phyloP scores from a whole-genome alignment of 2,113 vertebrate genomes.

The Nibea albiflora region DNA sequence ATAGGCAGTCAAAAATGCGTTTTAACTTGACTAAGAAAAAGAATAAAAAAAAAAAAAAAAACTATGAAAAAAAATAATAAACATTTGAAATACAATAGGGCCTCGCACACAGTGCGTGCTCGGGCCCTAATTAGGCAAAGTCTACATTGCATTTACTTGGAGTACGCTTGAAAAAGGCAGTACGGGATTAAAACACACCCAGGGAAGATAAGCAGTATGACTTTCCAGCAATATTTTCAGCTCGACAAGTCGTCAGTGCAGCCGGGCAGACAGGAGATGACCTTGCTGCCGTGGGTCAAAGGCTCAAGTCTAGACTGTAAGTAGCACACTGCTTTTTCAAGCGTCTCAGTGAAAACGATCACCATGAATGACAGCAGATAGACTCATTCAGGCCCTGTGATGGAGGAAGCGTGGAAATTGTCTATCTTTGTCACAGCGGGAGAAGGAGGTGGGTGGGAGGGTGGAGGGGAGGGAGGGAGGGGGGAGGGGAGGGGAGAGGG shows the following conservation, averaged over 20 bases:
- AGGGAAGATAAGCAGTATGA: constrained; percentile 6
- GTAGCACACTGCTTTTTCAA: constrained; percentile 80
- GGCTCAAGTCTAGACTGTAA: constrained; percentile 60
- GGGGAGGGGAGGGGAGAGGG: constrained; percentile 14
- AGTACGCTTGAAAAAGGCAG: constrained; percentile 79
- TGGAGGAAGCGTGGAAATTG: constrained; percentile 84
- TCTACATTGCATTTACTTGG: constrained; percentile 80
- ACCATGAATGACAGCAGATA: constrained; percentile 84
- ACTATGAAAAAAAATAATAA: too few relatives aligned
- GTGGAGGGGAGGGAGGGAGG: constrained; percentile 17
- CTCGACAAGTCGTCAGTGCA: constrained; percentile 42
- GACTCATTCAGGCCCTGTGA: constrained; percentile 82
- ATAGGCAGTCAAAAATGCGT: too few relatives aligned
- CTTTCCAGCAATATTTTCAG: constrained; percentile 49
- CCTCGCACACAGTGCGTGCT: too few relatives aligned
- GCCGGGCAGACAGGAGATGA: constrained; percentile 54
- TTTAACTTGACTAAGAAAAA: too few relatives aligned
- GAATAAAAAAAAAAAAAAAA: too few relatives aligned
- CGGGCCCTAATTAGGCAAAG: too few relatives aligned
- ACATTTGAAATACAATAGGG: too few relatives aligned
- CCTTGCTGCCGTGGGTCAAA: constrained; percentile 66
- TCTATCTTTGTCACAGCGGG: constrained; percentile 87
- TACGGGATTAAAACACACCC: constrained; percentile 33
- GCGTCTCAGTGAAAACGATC: constrained; percentile 77
- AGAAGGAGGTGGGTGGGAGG: constrained; percentile 59